Evolutionary conservation across 2,797 vertebrate species (phyloP), one percentile per base, ranked within the genome.

Genomic region (Diplodus puntazzo): DNA sequence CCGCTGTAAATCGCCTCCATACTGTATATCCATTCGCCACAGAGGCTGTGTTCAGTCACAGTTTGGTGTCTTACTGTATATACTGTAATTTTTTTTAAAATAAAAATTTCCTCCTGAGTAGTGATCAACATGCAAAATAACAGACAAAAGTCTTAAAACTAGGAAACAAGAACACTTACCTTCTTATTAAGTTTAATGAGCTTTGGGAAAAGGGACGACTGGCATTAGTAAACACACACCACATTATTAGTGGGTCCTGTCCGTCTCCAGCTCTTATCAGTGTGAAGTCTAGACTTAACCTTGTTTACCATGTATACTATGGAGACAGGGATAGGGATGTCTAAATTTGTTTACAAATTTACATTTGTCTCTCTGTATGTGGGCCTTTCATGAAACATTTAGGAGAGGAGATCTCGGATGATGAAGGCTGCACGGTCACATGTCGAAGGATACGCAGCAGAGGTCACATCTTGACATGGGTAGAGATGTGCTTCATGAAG

Each of bases 211-310:
- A 79, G 64, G 43, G 16, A 42, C 34, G 13, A 61, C 60, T 59
- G 45, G 55, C 54, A 64, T 60, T 77, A 67, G 55, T 75, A 66
- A 63, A 62, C 54, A 60, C 43, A 67, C 17, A 18, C 13, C 27
- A 21, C 61, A 70, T 85, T 65, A 55, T 68, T 64, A 50, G 68
- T 16, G 86, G 76, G 83, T 84, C 81, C 88, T 63, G 62, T 72
- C 74, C 2, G 85, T 87, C 88, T 89, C 86, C 45, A 34, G 39
- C 71, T 80, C 69, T 87, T 80, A 89, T 94, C 81, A 84, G 55
- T 23, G 23, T 71, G 49, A 66, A 83, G 91, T 74, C 92, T 73
- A 42, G 75, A 86, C 80, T 73, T 91, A 92, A 93, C 87, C 78
- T 87, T 68, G 64, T 92, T 91, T 81, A 75, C 69, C 39, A 1